phyloP scores from a whole-genome alignment of 2,888 invertebrate genomes.

The Lasioglossum oenotherae region DNA sequence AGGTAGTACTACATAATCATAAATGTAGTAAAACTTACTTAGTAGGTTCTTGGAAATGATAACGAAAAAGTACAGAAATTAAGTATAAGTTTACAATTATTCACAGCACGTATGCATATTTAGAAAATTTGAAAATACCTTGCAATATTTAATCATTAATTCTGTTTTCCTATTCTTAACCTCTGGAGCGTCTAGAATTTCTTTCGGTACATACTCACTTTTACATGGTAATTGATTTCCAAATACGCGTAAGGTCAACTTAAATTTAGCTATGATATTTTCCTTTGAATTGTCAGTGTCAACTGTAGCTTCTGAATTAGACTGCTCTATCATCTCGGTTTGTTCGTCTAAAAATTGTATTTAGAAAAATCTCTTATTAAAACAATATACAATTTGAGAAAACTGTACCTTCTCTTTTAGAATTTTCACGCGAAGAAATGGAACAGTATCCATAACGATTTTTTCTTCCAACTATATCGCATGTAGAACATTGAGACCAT shows the following conservation, averaged over 20 bases:
- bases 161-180: conserved; percentile 85
- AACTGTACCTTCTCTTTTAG: conserved; percentile 39
- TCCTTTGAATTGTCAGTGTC: conserved; percentile 5
- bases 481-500: conserved; percentile 89
- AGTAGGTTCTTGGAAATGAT: too few relatives aligned
- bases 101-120: background rate
- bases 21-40: too few relatives aligned
- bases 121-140: conserved; percentile 77
- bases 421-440: conserved; percentile 67
- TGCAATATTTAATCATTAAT: conserved; percentile 86
- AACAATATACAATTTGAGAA: background rate
- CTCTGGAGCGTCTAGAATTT: conserved; percentile 81
- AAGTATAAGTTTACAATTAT: too few relatives aligned
- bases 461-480: conserved; percentile 86
- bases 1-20: too few relatives aligned
- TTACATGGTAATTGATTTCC: conserved; percentile 87
- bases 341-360: conserved; percentile 4
- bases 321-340: background rate
- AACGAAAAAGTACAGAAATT: too few relatives aligned
- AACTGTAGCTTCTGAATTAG: conserved; percentile 4
- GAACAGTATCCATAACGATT: conserved; percentile 88
- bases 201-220: conserved; percentile 85
- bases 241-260: conserved; percentile 80
- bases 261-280: conserved; percentile 33
- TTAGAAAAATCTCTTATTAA: background rate